Percentiles rank a stretch among this genome's conserved stretches.
phyloP scores from a whole-genome alignment of 2,888 invertebrate species.

The Sphinx pinastri region DNA sequence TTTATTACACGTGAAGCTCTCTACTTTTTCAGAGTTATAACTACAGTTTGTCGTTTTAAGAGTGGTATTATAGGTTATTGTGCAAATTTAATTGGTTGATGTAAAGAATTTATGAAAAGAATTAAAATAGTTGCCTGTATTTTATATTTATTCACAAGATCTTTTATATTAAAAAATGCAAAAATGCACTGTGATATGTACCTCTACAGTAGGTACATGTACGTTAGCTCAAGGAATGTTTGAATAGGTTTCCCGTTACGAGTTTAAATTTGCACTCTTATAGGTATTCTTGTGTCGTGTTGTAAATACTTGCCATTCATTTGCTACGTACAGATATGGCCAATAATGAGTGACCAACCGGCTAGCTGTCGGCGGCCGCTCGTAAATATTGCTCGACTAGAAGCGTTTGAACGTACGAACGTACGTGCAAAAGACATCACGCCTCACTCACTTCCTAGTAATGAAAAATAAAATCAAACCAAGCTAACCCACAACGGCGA shows the following conservation, averaged over 20 bases:
- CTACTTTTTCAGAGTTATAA: not conserved
- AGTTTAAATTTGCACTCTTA: constrained; percentile 69
- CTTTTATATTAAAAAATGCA: not conserved
- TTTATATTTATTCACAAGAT: not conserved
- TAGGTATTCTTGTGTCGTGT: constrained; percentile 66
- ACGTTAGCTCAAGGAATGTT: not conserved
- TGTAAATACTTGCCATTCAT: constrained; percentile 76
- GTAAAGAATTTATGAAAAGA: not conserved
- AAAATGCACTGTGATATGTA: too few species aligned
- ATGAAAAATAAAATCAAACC: constrained; percentile 48
- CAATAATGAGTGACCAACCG: constrained; percentile 73
- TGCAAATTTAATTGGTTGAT: not conserved
- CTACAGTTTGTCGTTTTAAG: not conserved
- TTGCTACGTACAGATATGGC: constrained; percentile 79
- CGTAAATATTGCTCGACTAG: constrained; percentile 78
- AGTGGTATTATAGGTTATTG: not conserved
- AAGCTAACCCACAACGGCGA: constrained; percentile 32
- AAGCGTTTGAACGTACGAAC: constrained; percentile 68
- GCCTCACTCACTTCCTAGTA: constrained; percentile 69
- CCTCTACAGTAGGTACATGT: not conserved
- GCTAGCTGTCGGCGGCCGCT: constrained; percentile 76
- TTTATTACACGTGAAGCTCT: constrained; percentile 21
- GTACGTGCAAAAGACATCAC: constrained; percentile 66
- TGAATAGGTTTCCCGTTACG: constrained; percentile 54
- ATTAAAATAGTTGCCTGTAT: not conserved